phyloP scores from a whole-genome alignment of 2,113 vertebrate genomes.

The Coptodon bakossiorum region DNA sequence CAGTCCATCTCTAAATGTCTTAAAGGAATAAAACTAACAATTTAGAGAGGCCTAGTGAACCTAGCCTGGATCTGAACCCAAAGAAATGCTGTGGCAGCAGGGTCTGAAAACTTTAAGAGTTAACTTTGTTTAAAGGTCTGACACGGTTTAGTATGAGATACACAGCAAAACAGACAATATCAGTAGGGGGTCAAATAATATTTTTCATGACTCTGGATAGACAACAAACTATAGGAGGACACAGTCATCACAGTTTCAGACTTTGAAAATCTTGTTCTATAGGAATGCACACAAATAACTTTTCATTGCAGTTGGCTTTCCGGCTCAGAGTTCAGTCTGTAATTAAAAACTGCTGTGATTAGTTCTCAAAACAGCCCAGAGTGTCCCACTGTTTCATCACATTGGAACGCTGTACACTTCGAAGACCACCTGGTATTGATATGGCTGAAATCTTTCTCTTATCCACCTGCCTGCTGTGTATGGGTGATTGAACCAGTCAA shows the following conservation, averaged over 20 bases:
- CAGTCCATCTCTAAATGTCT: neutral
- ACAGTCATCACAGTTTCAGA: neutral
- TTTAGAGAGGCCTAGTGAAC: neutral
- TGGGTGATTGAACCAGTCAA: conserved; percentile 25
- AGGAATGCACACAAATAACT: neutral
- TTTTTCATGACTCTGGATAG: neutral
- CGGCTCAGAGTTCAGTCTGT: neutral
- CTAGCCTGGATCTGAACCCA: neutral
- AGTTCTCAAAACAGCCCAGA: neutral
- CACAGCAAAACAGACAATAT: neutral
- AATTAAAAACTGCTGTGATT: neutral
- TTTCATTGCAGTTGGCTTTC: neutral
- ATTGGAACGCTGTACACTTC: neutral
- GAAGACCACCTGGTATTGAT: conserved; percentile 5
- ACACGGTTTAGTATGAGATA: neutral
- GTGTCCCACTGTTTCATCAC: neutral
- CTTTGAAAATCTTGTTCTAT: neutral
- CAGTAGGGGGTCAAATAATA: neutral
- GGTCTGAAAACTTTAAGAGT: neutral
- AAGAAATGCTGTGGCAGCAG: neutral
- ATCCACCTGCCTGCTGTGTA: conserved; percentile 16
- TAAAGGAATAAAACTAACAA: neutral
- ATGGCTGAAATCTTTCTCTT: conserved; percentile 17
- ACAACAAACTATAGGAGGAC: neutral
- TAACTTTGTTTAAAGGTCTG: neutral